phyloP scores from a whole-genome alignment of 1,140 invertebrate species.

The Mercenaria mercenaria region DNA sequence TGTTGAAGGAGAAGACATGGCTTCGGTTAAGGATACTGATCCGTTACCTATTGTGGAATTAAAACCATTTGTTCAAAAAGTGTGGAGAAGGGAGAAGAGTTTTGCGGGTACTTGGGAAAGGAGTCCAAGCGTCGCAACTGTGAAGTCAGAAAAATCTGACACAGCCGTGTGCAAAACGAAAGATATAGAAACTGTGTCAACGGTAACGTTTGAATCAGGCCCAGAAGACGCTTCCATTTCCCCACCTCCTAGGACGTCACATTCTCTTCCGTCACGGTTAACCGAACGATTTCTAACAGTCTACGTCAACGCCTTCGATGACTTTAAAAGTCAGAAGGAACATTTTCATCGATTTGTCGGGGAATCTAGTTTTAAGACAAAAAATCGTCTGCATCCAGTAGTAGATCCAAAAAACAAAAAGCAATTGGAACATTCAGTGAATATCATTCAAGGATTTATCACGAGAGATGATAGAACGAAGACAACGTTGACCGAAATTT shows the following conservation, averaged over 20 bases:
- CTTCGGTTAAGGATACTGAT: constrained; percentile 40
- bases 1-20: neutral
- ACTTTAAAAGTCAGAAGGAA: constrained; percentile 47
- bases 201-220: constrained; percentile 45
- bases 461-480: constrained; percentile 71
- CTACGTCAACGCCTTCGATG: constrained; percentile 42
- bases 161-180: neutral
- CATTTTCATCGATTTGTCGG: constrained; percentile 52
- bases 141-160: constrained; percentile 35
- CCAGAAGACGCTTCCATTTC: constrained; percentile 56
- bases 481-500: constrained; percentile 72
- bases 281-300: constrained; percentile 20
- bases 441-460: constrained; percentile 74
- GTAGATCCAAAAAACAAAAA: constrained; percentile 68
- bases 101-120: constrained; percentile 67
- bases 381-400: constrained; percentile 60
- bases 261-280: constrained; percentile 21
- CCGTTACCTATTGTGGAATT: constrained; percentile 75
- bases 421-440: constrained; percentile 70
- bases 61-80: constrained; percentile 76
- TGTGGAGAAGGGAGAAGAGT: constrained; percentile 76
- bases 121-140: constrained; percentile 36
- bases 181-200: constrained; percentile 62
- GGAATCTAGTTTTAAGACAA: constrained; percentile 60
- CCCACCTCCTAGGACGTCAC: constrained; percentile 59